A percentile compares a stretch with the other conserved stretches of the same genome.
Evolutionary conservation across 2,797 vertebrate species (phyloP).

Genomic region (Chrosomus eos): DNA sequence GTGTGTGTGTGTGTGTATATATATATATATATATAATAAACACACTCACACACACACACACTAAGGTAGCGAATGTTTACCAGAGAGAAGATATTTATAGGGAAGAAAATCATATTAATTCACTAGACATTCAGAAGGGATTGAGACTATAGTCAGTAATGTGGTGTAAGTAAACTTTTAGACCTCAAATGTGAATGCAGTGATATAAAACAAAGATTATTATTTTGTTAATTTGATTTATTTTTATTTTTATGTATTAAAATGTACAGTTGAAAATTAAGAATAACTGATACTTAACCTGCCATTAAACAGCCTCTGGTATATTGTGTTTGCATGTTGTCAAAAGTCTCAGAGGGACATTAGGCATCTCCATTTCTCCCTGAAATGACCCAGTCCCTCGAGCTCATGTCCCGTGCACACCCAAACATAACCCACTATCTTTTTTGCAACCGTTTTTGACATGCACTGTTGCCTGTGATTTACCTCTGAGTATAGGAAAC

Average conservation of each 20-base stretch:
- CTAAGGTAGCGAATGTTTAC: neutral
- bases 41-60: neutral
- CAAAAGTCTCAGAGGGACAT: neutral
- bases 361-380: conserved; percentile 14
- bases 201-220: neutral
- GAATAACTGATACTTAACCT: neutral
- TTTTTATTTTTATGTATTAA: neutral
- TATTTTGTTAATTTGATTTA: neutral
- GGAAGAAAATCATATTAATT: neutral
- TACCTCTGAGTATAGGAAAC: neutral
- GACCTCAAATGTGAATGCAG: neutral
- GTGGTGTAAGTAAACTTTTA: neutral
- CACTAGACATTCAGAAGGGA: neutral
- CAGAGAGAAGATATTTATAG: neutral
- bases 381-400: conserved; percentile 11
- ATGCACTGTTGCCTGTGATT: neutral
- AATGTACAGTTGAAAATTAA: neutral
- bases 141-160: neutral
- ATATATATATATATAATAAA: neutral
- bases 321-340: neutral
- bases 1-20: no score
- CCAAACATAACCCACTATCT: neutral
- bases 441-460: neutral
- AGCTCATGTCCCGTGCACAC: neutral
- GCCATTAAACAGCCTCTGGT: neutral